phyloP scores from a whole-genome alignment of 1,140 invertebrate species.

The Uloborus diversus region DNA sequence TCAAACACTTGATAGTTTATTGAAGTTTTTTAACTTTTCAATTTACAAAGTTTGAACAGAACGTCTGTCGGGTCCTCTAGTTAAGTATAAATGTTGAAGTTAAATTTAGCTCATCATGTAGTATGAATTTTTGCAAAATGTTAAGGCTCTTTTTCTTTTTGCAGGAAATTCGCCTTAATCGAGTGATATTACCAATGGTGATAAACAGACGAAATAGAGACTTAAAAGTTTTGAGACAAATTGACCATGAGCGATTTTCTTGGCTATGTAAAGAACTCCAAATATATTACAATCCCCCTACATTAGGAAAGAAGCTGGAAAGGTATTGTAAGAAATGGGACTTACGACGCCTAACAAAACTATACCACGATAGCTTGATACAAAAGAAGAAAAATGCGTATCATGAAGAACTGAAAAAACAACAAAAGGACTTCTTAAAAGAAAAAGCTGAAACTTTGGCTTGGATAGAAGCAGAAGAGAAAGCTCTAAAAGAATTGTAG shows the following conservation, averaged over 20 bases:
- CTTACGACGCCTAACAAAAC: conserved; percentile 48
- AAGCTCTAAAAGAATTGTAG: conserved; percentile 45
- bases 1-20: too few species aligned
- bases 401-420: conserved; percentile 44
- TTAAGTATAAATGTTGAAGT: too few species aligned
- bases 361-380: conserved; percentile 46
- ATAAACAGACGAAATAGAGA: conserved; percentile 11
- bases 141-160: too few species aligned
- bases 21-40: too few species aligned
- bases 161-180: neutral
- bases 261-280: conserved; percentile 44
- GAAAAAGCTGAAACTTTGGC: conserved; percentile 44
- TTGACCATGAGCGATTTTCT: conserved; percentile 38
- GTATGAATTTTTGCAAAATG: too few species aligned
- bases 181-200: neutral
- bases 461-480: conserved; percentile 54
- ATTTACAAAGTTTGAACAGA: too few species aligned
- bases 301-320: conserved; percentile 8
- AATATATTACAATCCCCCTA: conserved; percentile 9
- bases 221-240: conserved; percentile 29
- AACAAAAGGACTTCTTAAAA: conserved; percentile 36
- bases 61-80: too few species aligned
- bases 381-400: conserved; percentile 38
- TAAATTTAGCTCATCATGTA: too few species aligned
- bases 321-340: conserved; percentile 48